A percentile compares a stretch with the other conserved stretches of the same genome.
phyloP scores from a whole-genome alignment of 2,888 invertebrate species.

The Celastrina argiolus region DNA sequence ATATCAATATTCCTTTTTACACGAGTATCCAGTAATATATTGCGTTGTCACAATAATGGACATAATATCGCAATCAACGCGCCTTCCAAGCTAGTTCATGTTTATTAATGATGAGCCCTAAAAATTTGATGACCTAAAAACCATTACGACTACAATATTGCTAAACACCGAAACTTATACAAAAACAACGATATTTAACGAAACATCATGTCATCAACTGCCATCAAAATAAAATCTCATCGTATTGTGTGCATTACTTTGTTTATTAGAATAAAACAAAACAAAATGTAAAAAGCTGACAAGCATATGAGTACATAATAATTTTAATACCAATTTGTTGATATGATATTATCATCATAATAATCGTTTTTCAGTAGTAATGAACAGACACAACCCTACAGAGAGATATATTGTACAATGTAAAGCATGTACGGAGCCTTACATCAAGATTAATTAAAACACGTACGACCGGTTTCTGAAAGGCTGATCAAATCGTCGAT shows the following conservation, averaged over 20 bases:
- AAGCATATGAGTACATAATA: too few species aligned
- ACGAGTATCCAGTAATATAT: not conserved
- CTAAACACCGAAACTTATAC: not conserved
- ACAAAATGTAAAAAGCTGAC: too few species aligned
- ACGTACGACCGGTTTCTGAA: too few species aligned
- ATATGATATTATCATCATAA: too few species aligned
- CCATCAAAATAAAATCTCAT: slow-evolving; percentile 19
- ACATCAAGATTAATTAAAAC: not conserved
- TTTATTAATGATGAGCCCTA: not conserved
- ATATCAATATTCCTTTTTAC: not conserved
- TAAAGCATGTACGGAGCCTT: too few species aligned
- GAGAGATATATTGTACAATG: too few species aligned
- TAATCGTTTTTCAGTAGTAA: too few species aligned
- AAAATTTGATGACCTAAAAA: not conserved
- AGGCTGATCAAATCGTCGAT: too few species aligned
- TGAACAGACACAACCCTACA: too few species aligned
- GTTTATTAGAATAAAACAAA: not conserved
- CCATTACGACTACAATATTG: not conserved
- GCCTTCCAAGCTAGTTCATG: not conserved
- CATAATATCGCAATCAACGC: not conserved
- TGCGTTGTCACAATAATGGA: not conserved
- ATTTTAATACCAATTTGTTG: too few species aligned
- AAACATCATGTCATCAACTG: not conserved
- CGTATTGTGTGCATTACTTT: not conserved
- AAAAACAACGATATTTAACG: not conserved